Conservation (phyloP, 2,797 vertebrate genomes). For the Ceryle rudis region DNA sequence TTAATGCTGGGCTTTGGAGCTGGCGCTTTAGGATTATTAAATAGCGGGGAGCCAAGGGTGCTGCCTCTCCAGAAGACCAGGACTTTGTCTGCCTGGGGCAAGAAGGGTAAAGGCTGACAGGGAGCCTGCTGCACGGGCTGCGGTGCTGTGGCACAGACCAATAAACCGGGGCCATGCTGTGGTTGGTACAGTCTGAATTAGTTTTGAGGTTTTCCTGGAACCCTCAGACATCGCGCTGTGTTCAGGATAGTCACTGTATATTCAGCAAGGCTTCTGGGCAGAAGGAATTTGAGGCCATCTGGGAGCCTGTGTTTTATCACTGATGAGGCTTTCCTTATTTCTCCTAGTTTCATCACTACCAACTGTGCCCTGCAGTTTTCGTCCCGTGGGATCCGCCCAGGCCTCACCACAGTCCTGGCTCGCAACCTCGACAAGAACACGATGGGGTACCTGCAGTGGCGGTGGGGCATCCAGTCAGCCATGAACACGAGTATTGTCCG, state of each 20-base stretch:
- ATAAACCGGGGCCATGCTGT: neutral
- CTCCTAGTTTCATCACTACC: constrained; percentile 89
- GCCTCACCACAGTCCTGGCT: constrained; percentile 91
- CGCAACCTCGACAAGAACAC: constrained; percentile 98
- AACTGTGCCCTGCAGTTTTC: constrained; percentile 96
- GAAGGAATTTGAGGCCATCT: neutral
- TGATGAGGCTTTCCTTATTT: neutral
- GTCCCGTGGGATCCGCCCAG: constrained; percentile 89
- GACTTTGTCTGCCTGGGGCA: neutral
- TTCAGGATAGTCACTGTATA: neutral
- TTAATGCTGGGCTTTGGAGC: neutral
- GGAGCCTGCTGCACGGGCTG: neutral
- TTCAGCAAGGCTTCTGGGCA: neutral
- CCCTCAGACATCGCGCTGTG: fast-evolving
- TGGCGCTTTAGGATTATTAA: neutral
- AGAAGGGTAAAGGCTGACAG: neutral
- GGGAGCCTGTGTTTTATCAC: neutral
- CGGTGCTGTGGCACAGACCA: neutral
- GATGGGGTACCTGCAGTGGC: constrained; percentile 97
- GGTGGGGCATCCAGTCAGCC: constrained; percentile 95
- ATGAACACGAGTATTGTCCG: constrained; percentile 98
- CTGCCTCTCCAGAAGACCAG: neutral
- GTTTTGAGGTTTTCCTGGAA: neutral
- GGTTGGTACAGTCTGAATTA: neutral
- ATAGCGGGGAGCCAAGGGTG: neutral